Percentiles rank a stretch among this genome's conserved stretches.
Evolutionary conservation across 2,113 vertebrate genomes (phyloP).

Genomic region (Rhinopithecus roxellana): DNA sequence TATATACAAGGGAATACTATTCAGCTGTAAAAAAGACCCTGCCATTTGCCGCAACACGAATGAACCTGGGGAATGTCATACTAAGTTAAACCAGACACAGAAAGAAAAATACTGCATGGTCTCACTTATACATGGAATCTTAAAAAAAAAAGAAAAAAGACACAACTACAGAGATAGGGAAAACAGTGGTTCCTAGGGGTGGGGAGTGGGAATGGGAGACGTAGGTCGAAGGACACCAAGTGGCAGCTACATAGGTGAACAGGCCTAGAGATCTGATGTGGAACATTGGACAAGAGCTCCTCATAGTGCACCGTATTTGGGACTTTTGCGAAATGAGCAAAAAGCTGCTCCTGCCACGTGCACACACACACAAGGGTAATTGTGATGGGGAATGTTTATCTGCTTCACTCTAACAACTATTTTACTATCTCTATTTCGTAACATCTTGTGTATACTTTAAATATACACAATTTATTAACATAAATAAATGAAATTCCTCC

Average conservation of each 20-base stretch:
- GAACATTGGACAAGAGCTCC: fast-evolving
- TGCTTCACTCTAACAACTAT: neutral
- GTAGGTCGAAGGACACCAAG: no score
- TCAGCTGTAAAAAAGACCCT: neutral
- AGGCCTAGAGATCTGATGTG: fast-evolving
- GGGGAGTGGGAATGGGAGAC: neutral
- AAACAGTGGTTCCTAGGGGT: no score
- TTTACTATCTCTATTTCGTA: no score
- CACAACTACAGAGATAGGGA: neutral
- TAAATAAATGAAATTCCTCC: neutral
- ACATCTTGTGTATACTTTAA: neutral
- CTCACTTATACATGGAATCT: neutral
- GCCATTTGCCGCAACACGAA: no score
- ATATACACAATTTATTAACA: neutral
- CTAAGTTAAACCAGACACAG: neutral
- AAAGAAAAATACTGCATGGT: neutral
- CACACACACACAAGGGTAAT: fast-evolving
- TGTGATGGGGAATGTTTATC: neutral
- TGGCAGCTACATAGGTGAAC: fast-evolving
- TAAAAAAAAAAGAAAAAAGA: neutral
- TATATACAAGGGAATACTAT: fast-evolving
- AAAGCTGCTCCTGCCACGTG: neutral
- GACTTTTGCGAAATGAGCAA: neutral
- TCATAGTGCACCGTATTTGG: fast-evolving
- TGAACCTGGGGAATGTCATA: no score